phyloP scores from a whole-genome alignment of 2,888 invertebrate species.

The Metellina segmentata region DNA sequence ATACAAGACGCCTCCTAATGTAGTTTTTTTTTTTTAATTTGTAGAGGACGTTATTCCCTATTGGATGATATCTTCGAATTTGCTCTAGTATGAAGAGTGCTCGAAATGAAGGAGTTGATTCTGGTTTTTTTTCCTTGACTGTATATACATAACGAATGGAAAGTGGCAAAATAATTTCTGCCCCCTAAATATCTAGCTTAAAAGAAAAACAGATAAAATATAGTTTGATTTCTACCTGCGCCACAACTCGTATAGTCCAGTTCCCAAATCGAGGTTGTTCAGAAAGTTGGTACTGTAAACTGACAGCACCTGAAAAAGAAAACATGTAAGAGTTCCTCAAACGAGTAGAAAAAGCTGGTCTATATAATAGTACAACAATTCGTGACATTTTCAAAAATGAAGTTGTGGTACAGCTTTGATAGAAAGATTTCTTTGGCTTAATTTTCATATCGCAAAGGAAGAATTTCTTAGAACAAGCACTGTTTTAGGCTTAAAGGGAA shows the following conservation, averaged over 20 bases:
- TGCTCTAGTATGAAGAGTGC: no score
- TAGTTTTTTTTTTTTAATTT: no score
- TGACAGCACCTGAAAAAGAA: slow-evolving; percentile 88
- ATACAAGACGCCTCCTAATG: no score
- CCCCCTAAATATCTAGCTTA: no score
- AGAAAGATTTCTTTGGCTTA: neutral
- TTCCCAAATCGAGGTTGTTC: slow-evolving; percentile 95
- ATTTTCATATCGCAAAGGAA: neutral
- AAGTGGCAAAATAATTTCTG: no score
- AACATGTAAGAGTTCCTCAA: neutral
- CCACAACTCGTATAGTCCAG: slow-evolving; percentile 93
- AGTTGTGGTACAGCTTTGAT: neutral
- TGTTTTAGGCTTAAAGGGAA: no score
- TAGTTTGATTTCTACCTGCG: slow-evolving; percentile 81
- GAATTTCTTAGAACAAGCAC: neutral
- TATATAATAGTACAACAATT: neutral
- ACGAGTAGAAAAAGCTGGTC: neutral
- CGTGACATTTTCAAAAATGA: neutral
- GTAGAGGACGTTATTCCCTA: no score
- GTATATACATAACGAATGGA: no score
- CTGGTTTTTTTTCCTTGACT: no score
- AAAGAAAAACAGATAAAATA: neutral
- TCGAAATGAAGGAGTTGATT: no score
- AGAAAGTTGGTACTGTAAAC: slow-evolving; percentile 92
- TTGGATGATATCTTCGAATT: no score